A percentile compares a stretch with the other conserved stretches of the same genome.
Conservation (phyloP, 2,888 invertebrate species). For the Orthosia gothica region DNA sequence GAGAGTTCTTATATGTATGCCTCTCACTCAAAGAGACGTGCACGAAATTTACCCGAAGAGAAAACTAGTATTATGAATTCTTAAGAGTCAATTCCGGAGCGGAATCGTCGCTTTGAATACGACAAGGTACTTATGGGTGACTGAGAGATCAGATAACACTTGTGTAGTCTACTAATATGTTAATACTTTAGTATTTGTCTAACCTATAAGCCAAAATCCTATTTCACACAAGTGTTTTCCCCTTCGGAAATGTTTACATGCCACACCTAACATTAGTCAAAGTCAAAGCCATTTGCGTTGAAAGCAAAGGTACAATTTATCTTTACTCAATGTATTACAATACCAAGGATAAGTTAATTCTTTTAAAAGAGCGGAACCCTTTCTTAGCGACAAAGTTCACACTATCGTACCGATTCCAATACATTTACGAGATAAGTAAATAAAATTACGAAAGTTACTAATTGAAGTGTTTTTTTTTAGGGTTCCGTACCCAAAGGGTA, state of each 20-base stretch:
- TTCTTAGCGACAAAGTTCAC: background rate
- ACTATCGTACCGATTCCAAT: background rate
- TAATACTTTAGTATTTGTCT: conserved; percentile 25
- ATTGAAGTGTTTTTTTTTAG: conserved; percentile 7
- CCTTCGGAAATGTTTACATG: conserved; percentile 1
- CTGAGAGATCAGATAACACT: conserved; percentile 40
- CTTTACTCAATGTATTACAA: too few relatives aligned
- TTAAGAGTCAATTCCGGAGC: conserved; percentile 47
- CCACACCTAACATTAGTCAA: too few relatives aligned
- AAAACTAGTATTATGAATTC: conserved; percentile 66
- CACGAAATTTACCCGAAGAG: conserved; percentile 63
- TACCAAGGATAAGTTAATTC: too few relatives aligned
- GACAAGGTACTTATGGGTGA: conserved; percentile 17
- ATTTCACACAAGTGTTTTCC: conserved; percentile 36
- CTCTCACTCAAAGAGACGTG: conserved; percentile 64
- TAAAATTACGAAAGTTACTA: background rate
- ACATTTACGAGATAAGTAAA: conserved; percentile 8
- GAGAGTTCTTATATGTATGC: conserved; percentile 59
- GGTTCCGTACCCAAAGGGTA: too few relatives aligned
- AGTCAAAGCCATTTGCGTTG: too few relatives aligned
- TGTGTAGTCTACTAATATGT: conserved; percentile 19
- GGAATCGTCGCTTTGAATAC: conserved; percentile 52
- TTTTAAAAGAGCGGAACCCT: conserved; percentile 14
- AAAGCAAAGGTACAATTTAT: background rate
- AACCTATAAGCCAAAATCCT: conserved; percentile 29